Evolutionary conservation across 2,113 vertebrate genomes (phyloP).

Genomic region (Cranoglanis bouderius): DNA sequence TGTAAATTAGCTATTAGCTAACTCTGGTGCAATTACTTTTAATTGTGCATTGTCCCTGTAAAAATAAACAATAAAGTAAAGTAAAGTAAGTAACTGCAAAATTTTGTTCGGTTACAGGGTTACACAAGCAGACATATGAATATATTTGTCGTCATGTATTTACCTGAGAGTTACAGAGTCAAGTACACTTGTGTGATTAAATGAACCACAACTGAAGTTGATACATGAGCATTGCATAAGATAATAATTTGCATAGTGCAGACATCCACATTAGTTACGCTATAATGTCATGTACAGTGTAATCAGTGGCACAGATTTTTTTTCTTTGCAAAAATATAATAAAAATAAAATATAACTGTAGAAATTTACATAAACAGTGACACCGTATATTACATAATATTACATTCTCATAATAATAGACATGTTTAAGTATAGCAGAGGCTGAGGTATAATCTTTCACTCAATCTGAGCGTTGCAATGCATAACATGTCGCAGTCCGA

Average conservation of each 20-base stretch:
- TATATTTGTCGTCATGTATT: neutral
- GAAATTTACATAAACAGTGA: neutral
- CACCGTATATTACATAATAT: neutral
- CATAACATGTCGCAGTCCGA: neutral
- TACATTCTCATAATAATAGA: neutral
- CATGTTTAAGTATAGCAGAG: neutral
- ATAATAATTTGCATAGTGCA: neutral
- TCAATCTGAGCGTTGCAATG: neutral
- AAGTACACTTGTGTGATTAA: conserved; percentile 5
- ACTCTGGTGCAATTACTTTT: too few species aligned
- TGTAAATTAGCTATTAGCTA: too few species aligned
- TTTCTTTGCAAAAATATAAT: neutral
- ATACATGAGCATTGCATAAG: neutral
- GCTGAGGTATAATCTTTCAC: neutral
- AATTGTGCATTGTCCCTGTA: too few species aligned
- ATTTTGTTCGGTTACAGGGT: too few species aligned
- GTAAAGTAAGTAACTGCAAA: too few species aligned
- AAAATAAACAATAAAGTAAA: too few species aligned
- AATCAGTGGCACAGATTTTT: neutral
- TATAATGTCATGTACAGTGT: neutral
- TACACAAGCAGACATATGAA: neutral
- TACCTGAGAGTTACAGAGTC: neutral
- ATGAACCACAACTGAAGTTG: neutral
- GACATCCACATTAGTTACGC: neutral
- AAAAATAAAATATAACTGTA: neutral